Base-by-base conservation (phyloP, 2,797 vertebrate genomes). In the Poecile montanus region DNA sequence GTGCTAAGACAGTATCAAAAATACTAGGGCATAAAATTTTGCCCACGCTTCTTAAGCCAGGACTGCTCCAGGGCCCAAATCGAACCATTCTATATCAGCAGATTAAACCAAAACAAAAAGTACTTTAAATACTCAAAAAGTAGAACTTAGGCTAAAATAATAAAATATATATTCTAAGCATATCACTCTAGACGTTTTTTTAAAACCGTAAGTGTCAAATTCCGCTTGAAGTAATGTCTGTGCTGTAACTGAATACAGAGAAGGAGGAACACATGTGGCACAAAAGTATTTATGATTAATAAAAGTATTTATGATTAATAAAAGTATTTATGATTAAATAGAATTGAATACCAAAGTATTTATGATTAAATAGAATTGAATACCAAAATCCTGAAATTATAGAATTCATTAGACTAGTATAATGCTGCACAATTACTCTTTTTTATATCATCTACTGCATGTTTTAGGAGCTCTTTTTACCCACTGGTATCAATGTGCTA, bases 221-320 rank as follows among this genome's bases (percentile, higher is more conserved):
- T 77, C 71, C 10, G 40, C 67, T 84, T 82, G 62, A 86, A 94
- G 79, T 88, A 78, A 84, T 93, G 91, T 94, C 73, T 92, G 56
- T 44, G 53, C 58, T 70, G 25, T 74, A 86, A 94, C 71, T 85
- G 85, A 95, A 91, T 63, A 85, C 8, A 91, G 79, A 88, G 45
- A 45, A 92, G 73, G 60, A 93, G n/a, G 85, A 94, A 90, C 94
- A 95, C 94, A 96, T 94, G 92, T 96, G 94, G 88, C 96, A 91
- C 91, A 93, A 91, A 83, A 3, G 17, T 94, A 90, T 81, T 92
- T 96, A 76, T 92, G 90, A 93, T 93, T 93, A 94, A 93, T 40
- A 40, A 40, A 40, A 40, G 38, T 38, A 38, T 38, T 38, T 38
- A 38, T 38, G 38, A 38, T 38, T 38, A 38, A 38, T 38, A 38